These are phyloP conservation scores for Indicator maculatus DNA, from an alignment of 2,113 vertebrate genomes.

Conservation along the genomic window DNA sequence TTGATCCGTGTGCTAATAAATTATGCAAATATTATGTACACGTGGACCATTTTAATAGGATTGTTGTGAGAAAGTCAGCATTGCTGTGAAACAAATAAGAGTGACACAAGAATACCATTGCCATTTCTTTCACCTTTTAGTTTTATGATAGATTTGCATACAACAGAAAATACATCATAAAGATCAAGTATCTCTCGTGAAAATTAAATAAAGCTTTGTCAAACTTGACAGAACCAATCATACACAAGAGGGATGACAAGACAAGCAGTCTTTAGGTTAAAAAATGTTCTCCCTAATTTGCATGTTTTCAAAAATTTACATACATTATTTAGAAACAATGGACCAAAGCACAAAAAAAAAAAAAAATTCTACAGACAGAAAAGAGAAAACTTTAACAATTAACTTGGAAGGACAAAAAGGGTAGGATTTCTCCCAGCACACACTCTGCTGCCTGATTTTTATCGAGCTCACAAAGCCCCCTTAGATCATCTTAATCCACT, in stretches of 20 bases:
- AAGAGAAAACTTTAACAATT: conserved; percentile 88
- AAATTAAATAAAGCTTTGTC: conserved; percentile 87
- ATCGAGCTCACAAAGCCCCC: conserved; percentile 91
- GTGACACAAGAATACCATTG: conserved; percentile 64
- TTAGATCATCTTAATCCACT: conserved; percentile 96
- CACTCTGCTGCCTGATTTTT: conserved; percentile 86
- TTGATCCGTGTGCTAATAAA: conserved; percentile 61
- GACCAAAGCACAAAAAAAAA: conserved; percentile 62
- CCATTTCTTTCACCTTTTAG: conserved; percentile 77
- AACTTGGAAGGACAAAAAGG: conserved; percentile 93
- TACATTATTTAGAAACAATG: conserved; percentile 86
- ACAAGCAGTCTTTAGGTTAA: conserved; percentile 83
- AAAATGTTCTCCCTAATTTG: conserved; percentile 82
- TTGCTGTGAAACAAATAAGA: conserved; percentile 56
- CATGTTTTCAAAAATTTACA: conserved; percentile 86
- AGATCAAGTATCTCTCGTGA: conserved; percentile 82
- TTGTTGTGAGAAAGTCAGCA: conserved; percentile 62
- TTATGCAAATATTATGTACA: conserved; percentile 73
- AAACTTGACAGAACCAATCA: conserved; percentile 87
- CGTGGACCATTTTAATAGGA: conserved; percentile 67
- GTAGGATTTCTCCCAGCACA: conserved; percentile 87
- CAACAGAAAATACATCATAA: conserved; percentile 80
- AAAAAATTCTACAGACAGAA: conserved; percentile 73
- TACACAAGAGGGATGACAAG: conserved; percentile 81
- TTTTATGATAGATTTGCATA: conserved; percentile 78